phyloP scores from a whole-genome alignment of 2,113 vertebrate species.

The Osmerus eperlanus region DNA sequence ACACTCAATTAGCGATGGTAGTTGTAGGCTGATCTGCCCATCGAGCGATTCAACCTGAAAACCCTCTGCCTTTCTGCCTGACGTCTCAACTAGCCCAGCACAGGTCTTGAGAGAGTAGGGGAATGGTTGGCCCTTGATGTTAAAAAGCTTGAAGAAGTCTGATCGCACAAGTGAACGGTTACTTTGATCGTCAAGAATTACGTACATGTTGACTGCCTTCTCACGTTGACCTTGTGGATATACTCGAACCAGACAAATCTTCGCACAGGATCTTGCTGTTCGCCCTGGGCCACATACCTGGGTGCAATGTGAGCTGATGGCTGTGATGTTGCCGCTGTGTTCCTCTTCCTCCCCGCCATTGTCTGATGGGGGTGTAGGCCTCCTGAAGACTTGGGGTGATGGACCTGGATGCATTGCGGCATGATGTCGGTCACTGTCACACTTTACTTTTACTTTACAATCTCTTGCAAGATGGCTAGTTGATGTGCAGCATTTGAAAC shows the following conservation, averaged over 20 bases:
- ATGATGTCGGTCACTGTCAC: too few species aligned
- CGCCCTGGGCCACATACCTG: neutral
- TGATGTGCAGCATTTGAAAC: too few species aligned
- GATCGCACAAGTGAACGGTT: neutral
- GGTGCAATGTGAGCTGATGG: neutral
- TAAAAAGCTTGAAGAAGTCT: conserved; percentile 5
- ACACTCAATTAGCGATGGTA: neutral
- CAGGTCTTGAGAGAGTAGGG: neutral
- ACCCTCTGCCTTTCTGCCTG: neutral
- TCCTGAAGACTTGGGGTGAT: too few species aligned
- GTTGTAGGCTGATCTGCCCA: neutral
- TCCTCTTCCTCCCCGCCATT: too few species aligned
- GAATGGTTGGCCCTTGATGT: neutral
- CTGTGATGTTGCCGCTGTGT: too few species aligned
- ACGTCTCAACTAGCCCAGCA: neutral
- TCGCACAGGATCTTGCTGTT: too few species aligned
- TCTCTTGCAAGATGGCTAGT: too few species aligned
- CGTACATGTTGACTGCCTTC: too few species aligned
- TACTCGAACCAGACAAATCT: neutral
- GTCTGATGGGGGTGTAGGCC: too few species aligned
- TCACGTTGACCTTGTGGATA: conserved; percentile 4
- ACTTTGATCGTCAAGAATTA: neutral
- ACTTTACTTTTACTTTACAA: too few species aligned
- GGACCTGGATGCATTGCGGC: too few species aligned
- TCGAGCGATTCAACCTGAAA: neutral